Percentiles rank a stretch among this genome's conserved stretches.
Conservation (phyloP, 2,797 vertebrate genomes). For the Chaetophractus vellerosus region DNA sequence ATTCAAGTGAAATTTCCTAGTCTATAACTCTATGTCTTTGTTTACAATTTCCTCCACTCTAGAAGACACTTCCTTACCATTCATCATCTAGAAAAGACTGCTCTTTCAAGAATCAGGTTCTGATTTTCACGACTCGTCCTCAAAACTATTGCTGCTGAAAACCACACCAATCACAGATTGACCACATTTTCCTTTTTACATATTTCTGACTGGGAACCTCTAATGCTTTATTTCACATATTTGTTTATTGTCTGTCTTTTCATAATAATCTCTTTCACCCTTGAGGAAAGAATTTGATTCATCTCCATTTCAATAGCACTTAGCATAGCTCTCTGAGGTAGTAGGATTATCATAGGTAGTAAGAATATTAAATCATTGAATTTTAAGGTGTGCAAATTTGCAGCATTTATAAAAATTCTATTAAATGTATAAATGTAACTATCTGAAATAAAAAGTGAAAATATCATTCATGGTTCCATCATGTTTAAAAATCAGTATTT, state of each 20-base stretch:
- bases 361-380: neutral
- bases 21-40: neutral
- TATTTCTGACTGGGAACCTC: neutral
- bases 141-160: neutral
- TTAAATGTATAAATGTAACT: neutral
- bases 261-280: neutral
- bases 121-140: neutral
- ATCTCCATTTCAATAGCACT: neutral
- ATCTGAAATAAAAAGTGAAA: neutral
- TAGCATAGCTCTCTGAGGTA: neutral
- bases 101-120: too few species aligned
- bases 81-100: neutral
- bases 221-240: neutral
- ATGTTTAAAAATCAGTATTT: neutral
- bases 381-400: neutral
- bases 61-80: neutral
- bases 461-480: neutral
- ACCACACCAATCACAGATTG: neutral
- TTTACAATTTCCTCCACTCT: neutral
- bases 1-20: neutral
- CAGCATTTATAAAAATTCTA: too few species aligned
- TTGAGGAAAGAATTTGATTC: neutral
- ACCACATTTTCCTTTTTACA: neutral
- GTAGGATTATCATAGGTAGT: neutral
- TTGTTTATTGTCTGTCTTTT: neutral